A percentile compares a stretch with the other conserved stretches of the same genome.
These are phyloP conservation scores for Acomys russatus DNA, from an alignment of 2,797 vertebrate genomes.

Conservation along the genomic window DNA sequence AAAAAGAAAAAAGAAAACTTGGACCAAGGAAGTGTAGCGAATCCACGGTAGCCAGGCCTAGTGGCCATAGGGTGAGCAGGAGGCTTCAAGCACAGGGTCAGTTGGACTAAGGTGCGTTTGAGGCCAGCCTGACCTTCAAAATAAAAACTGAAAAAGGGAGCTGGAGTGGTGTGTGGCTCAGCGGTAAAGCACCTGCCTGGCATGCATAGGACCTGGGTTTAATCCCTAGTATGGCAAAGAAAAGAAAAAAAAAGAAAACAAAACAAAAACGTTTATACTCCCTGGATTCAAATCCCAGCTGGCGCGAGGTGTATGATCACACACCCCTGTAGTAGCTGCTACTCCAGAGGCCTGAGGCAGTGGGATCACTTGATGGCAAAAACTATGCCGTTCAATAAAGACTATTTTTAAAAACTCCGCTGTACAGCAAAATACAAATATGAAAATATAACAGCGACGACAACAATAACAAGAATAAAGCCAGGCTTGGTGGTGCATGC, in stretches of 20 bases:
- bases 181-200: not conserved
- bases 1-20: too few species aligned
- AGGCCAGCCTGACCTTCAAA: not conserved
- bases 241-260: not conserved
- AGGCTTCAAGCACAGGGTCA: not conserved
- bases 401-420: not conserved
- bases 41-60: not conserved
- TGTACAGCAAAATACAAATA: not conserved
- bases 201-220: not conserved
- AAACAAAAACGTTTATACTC: not conserved
- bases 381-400: not conserved
- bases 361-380: not conserved
- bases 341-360: not conserved
- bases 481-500: not conserved
- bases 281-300: not conserved
- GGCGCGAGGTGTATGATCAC: not conserved
- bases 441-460: too few species aligned
- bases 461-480: not conserved
- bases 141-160: not conserved
- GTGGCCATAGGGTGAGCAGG: not conserved
- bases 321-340: not conserved
- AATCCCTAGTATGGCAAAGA: not conserved
- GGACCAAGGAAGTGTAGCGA: not conserved
- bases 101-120: not conserved
- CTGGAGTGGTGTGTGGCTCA: not conserved